Percentiles rank a stretch among this genome's conserved stretches.
Conservation (phyloP, 2,888 invertebrate species). For the Zhuqinia jingwanae region DNA sequence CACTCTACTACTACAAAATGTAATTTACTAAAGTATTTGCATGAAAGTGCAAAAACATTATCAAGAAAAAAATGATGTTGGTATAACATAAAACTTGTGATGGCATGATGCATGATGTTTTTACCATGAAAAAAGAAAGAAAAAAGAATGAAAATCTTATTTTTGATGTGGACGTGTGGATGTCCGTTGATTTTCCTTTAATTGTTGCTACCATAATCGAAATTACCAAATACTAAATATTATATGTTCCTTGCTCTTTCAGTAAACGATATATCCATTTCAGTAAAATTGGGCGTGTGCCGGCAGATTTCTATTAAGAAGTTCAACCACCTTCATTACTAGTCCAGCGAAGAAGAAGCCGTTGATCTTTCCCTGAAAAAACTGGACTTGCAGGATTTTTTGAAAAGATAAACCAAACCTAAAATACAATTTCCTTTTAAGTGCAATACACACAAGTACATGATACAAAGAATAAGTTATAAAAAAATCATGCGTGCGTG, state of each 20-base stretch:
- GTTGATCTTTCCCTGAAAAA: constrained; percentile 61
- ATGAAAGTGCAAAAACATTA: too few species aligned
- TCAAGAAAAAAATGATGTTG: too few species aligned
- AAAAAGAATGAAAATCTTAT: too few species aligned
- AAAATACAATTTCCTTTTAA: constrained; percentile 11
- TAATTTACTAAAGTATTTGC: too few species aligned
- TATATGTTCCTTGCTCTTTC: too few species aligned
- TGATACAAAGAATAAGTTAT: background rate
- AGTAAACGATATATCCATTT: background rate
- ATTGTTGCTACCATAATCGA: too few species aligned
- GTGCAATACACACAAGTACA: background rate
- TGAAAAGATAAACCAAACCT: background rate
- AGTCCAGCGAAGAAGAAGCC: constrained; percentile 59
- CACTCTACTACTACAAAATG: too few species aligned
- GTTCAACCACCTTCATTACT: constrained; percentile 62
- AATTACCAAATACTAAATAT: too few species aligned
- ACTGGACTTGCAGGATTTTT: constrained; percentile 69
- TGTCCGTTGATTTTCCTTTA: background rate
- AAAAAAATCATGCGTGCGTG: constrained; percentile 9
- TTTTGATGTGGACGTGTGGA: background rate
- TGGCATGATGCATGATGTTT: too few species aligned
- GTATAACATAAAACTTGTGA: too few species aligned
- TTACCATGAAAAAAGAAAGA: too few species aligned
- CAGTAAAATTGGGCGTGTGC: constrained; percentile 43
- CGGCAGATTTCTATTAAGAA: constrained; percentile 22